Evolutionary conservation across 2,888 invertebrate species (phyloP).

Genomic region (Drosophila mimica): DNA sequence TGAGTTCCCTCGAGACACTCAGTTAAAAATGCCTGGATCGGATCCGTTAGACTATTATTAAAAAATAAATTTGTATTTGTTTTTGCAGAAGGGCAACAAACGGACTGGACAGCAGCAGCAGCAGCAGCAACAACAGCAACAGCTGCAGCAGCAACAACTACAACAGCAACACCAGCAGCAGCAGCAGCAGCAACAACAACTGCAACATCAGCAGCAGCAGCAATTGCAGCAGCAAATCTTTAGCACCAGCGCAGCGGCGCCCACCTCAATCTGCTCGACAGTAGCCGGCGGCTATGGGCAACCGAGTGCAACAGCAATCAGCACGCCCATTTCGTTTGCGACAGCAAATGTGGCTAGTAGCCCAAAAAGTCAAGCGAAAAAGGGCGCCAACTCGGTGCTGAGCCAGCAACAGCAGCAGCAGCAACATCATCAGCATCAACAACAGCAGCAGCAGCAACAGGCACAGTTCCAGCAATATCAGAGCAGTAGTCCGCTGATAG

Average conservation of each 20-base stretch:
- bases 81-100: slow-evolving; percentile 82
- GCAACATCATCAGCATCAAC: slow-evolving; percentile 75
- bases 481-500: slow-evolving; percentile 84
- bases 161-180: slow-evolving; percentile 61
- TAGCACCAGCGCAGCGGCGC: slow-evolving; percentile 77
- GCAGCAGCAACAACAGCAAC: slow-evolving; percentile 59
- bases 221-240: slow-evolving; percentile 81
- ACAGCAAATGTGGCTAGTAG: slow-evolving; percentile 85
- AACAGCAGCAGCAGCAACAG: slow-evolving; percentile 74
- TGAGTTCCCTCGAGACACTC: neutral
- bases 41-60: neutral
- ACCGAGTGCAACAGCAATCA: slow-evolving; percentile 84
- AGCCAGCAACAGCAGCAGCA: slow-evolving; percentile 73
- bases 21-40: neutral
- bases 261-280: slow-evolving; percentile 74
- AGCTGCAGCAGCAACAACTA: slow-evolving; percentile 52
- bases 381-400: slow-evolving; percentile 72
- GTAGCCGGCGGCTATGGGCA: slow-evolving; percentile 84
- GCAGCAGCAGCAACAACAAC: slow-evolving; percentile 62
- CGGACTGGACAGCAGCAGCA: slow-evolving; percentile 60
- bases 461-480: slow-evolving; percentile 82
- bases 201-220: slow-evolving; percentile 54
- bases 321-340: slow-evolving; percentile 84
- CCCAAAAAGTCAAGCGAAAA: slow-evolving; percentile 85
- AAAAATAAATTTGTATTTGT: neutral